Conservation (phyloP, 2,888 invertebrate genomes). For the Hesperia comma region DNA sequence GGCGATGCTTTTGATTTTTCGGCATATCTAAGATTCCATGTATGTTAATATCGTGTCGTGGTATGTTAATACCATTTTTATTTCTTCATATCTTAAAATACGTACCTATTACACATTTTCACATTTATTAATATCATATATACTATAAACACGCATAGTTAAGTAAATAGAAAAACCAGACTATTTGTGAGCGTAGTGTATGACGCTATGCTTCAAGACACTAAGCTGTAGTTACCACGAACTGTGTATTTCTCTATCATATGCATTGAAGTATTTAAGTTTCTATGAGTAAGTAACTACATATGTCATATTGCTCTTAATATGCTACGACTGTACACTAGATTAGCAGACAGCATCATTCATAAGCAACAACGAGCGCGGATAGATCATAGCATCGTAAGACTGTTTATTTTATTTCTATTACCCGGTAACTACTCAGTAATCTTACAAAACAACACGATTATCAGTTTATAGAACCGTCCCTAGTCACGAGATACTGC, state of each 20-base stretch:
- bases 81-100: no score
- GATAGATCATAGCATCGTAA: neutral
- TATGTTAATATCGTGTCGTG: no score
- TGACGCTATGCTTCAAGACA: no score
- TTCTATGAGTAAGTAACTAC: neutral
- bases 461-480: neutral
- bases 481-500: neutral
- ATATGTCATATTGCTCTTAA: neutral
- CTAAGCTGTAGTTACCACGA: neutral
- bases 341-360: conserved; percentile 2
- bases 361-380: neutral
- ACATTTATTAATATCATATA: no score
- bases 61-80: no score
- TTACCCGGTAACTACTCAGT: conserved; percentile 1
- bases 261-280: neutral
- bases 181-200: no score
- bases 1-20: no score
- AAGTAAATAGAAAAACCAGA: no score
- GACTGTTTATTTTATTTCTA: conserved; percentile 1
- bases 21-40: no score
- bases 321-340: neutral
- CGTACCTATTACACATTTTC: no score
- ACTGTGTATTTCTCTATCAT: neutral
- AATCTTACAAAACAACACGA: neutral
- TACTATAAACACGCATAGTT: no score